Conservation (phyloP, 2,888 invertebrate species). For the Spialia ferax region DNA sequence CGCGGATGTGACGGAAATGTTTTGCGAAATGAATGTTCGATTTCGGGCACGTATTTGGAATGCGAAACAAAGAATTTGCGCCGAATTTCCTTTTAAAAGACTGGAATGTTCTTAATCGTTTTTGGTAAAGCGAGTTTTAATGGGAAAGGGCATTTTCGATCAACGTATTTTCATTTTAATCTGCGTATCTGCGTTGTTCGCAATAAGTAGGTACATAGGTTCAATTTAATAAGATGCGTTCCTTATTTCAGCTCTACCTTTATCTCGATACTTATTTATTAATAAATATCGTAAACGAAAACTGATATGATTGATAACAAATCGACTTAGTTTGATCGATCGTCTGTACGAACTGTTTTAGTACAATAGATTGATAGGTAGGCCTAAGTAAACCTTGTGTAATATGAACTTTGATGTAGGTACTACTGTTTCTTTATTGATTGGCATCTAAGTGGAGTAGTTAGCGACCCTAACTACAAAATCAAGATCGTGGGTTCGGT, state of each 20-base stretch:
- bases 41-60: constrained; percentile 10
- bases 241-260: too few species aligned
- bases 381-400: too few species aligned
- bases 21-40: constrained; percentile 23
- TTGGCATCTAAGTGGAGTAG: too few species aligned
- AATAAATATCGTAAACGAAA: not conserved
- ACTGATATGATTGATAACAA: not conserved
- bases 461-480: too few species aligned
- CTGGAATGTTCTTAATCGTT: constrained; percentile 13
- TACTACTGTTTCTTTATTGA: too few species aligned
- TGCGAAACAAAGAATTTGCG: constrained; percentile 10
- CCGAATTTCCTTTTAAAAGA: constrained; percentile 11
- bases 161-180: not conserved
- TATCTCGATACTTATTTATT: too few species aligned
- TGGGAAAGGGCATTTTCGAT: not conserved
- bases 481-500: too few species aligned
- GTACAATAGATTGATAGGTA: not conserved
- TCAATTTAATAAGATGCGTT: too few species aligned
- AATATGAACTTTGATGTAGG: not conserved
- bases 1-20: constrained; percentile 35
- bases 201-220: too few species aligned
- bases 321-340: not conserved
- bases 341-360: not conserved
- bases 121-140: constrained; percentile 9
- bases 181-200: not conserved